A percentile compares a stretch with the other conserved stretches of the same genome.
phyloP scores from a whole-genome alignment of 2,888 invertebrate genomes.

The Drosophila macrospina region DNA sequence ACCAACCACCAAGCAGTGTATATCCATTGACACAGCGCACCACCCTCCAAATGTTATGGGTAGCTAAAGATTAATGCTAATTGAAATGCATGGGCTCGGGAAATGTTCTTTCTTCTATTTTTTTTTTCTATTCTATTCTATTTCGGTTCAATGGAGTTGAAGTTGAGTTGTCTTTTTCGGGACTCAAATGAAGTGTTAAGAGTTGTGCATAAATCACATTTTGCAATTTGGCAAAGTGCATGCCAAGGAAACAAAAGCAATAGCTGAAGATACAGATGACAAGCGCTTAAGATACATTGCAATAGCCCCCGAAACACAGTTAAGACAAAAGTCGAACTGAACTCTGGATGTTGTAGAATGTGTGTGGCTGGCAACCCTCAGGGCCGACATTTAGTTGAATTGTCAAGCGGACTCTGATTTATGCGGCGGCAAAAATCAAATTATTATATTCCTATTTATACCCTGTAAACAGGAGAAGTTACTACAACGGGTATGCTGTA shows the following conservation, averaged over 20 bases:
- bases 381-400: conserved; percentile 43
- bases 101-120: conserved; percentile 9
- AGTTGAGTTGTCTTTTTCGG: conserved; percentile 22
- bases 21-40: conserved; percentile 1
- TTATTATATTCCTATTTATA: conserved; percentile 58
- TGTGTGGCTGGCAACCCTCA: conserved; percentile 48
- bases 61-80: conserved; percentile 61
- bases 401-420: conserved; percentile 64
- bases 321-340: conserved; percentile 27
- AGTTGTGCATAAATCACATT: conserved; percentile 72
- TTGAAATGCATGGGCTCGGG: conserved; percentile 61
- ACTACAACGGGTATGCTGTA: background rate
- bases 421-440: conserved; percentile 71
- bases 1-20: background rate
- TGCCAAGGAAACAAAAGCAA: conserved; percentile 6
- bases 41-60: conserved; percentile 28
- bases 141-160: conserved; percentile 22
- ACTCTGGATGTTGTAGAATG: conserved; percentile 1
- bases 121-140: too few relatives aligned
- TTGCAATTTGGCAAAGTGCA: conserved; percentile 80
- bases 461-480: conserved; percentile 29
- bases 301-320: background rate
- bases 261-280: conserved; percentile 29
- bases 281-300: conserved; percentile 46
- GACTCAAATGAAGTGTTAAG: conserved; percentile 77